Conservation (phyloP, 64 coral and sea anemone species). For the Dendrophyllia cribrosa region DNA sequence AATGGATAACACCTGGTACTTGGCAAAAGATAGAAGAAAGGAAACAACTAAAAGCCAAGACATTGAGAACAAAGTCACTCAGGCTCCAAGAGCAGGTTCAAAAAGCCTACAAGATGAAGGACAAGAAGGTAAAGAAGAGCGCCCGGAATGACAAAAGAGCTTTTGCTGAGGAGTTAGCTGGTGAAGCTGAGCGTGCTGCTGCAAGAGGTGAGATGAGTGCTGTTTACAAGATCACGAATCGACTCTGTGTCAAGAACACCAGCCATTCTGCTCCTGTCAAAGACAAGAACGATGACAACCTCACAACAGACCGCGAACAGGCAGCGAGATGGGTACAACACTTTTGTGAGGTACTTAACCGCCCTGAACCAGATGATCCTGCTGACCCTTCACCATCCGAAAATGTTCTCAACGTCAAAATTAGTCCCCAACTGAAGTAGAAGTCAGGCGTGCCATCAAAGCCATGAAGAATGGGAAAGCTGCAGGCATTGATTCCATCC, state of each 20-base stretch:
- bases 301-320: background rate
- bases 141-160: background rate
- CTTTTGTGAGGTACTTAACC: background rate
- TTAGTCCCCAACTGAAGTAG: background rate
- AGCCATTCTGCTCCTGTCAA: background rate
- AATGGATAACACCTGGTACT: too few species aligned
- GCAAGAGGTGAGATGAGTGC: background rate
- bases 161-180: background rate
- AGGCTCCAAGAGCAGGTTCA: too few species aligned
- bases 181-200: background rate
- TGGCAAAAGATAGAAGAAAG: too few species aligned
- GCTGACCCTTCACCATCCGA: background rate
- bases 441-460: background rate
- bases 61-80: too few species aligned
- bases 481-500: background rate
- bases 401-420: background rate
- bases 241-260: background rate
- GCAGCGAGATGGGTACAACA: constrained; percentile 16
- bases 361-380: constrained; percentile 8
- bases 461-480: constrained; percentile 7
- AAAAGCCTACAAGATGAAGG: background rate
- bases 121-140: background rate
- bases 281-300: background rate
- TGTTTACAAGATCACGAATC: constrained; percentile 23
- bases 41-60: too few species aligned